Evolutionary conservation across 2,113 vertebrate species (phyloP).

Genomic region (Actinemys pallida): DNA sequence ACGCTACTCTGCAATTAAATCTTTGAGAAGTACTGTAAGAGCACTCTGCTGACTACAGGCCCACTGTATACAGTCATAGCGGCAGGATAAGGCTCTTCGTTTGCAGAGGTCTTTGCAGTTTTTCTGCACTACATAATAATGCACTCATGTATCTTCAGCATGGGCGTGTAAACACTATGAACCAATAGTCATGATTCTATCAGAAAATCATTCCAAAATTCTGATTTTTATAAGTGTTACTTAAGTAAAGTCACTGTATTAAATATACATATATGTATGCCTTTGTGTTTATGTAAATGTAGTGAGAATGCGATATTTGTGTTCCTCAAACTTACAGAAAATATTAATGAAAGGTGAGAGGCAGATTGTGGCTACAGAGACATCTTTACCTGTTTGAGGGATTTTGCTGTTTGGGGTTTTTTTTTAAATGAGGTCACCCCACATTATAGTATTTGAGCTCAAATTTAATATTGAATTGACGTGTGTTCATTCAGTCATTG

Average conservation of each 20-base stretch:
- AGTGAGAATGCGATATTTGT: background rate
- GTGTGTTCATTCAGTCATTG: background rate
- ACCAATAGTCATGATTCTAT: background rate
- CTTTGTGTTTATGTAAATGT: background rate
- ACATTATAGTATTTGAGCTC: background rate
- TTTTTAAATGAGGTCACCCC: background rate
- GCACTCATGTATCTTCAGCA: background rate
- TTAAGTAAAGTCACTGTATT: background rate
- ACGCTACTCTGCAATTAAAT: conserved; percentile 3
- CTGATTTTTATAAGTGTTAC: background rate
- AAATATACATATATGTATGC: background rate
- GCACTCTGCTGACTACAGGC: background rate
- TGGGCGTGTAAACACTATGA: fast-evolving
- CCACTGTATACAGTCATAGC: background rate
- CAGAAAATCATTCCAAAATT: background rate
- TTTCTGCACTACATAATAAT: background rate
- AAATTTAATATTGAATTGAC: fast-evolving
- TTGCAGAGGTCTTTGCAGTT: background rate
- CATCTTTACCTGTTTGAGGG: background rate
- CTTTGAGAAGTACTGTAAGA: background rate
- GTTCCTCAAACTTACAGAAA: background rate
- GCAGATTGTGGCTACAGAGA: background rate
- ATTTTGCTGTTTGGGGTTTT: background rate
- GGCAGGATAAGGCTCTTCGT: background rate
- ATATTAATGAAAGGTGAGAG: background rate